These are phyloP conservation scores for Caretta caretta DNA, from an alignment of 2,113 vertebrate species.

Conservation along the genomic window DNA sequence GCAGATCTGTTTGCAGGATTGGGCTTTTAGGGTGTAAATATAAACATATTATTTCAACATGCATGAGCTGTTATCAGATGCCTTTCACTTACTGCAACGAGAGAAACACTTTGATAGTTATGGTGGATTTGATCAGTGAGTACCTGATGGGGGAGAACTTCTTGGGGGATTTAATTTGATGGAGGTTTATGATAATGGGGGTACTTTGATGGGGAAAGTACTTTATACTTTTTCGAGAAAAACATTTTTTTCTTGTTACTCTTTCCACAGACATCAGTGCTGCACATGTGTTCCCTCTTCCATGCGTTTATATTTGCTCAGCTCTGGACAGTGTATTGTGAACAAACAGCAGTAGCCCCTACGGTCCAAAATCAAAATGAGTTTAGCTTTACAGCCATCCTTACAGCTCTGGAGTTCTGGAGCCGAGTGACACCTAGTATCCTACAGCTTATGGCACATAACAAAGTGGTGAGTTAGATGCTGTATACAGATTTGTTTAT, in stretches of 20 bases:
- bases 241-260: constrained; percentile 25
- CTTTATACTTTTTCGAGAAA: neutral
- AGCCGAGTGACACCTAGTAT: constrained; percentile 98
- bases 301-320: constrained; percentile 99
- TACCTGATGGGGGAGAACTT: neutral
- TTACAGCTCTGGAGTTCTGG: constrained; percentile 98
- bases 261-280: constrained; percentile 91
- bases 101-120: neutral
- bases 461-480: constrained; percentile 92
- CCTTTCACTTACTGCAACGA: neutral
- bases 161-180: neutral
- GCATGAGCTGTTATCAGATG: neutral
- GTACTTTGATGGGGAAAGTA: neutral
- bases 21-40: neutral
- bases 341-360: constrained; percentile 91
- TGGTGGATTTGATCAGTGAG: neutral
- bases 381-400: constrained; percentile 94
- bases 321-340: constrained; percentile 99
- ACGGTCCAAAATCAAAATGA: constrained; percentile 94
- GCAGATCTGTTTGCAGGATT: neutral
- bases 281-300: constrained; percentile 99
- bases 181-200: neutral
- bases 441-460: constrained; percentile 98
- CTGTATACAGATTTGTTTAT: neutral
- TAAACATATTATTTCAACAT: neutral